Percentiles rank a stretch among this genome's conserved stretches.
Conservation (phyloP, 1,140 invertebrate genomes). For the Drosophila simulans region DNA sequence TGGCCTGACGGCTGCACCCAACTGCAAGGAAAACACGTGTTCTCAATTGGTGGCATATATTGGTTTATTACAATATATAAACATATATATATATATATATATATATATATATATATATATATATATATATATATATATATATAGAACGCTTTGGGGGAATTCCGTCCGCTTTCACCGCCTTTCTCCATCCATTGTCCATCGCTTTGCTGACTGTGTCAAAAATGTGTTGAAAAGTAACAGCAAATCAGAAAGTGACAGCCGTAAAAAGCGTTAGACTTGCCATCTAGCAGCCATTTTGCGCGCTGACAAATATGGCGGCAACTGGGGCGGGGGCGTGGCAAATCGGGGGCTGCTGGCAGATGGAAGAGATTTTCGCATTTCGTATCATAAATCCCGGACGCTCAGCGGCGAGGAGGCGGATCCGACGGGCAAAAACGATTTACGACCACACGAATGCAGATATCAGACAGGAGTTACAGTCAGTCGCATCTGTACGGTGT, state of each 20-base stretch:
- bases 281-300: slow-evolving; percentile 57
- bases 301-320: slow-evolving; percentile 53
- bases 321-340: slow-evolving; percentile 4
- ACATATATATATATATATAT: too few species aligned
- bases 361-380: slow-evolving; percentile 57
- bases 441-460: slow-evolving; percentile 38
- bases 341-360: neutral
- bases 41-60: too few species aligned
- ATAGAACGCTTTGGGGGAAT: slow-evolving; percentile 6
- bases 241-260: slow-evolving; percentile 52
- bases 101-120: too few species aligned
- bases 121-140: neutral
- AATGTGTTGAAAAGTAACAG: slow-evolving; percentile 59
- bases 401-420: neutral
- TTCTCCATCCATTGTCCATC: slow-evolving; percentile 19
- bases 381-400: slow-evolving; percentile 54
- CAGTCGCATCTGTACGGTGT: neutral
- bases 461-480: slow-evolving; percentile 24
- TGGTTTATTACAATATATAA: too few species aligned
- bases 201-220: slow-evolving; percentile 64
- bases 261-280: slow-evolving; percentile 44
- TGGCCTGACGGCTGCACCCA: too few species aligned
- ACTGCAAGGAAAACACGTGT: too few species aligned
- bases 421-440: slow-evolving; percentile 33
- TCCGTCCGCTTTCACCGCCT: neutral